Conservation (phyloP, 2,113 vertebrate genomes). For the Tachysurus vachellii region DNA sequence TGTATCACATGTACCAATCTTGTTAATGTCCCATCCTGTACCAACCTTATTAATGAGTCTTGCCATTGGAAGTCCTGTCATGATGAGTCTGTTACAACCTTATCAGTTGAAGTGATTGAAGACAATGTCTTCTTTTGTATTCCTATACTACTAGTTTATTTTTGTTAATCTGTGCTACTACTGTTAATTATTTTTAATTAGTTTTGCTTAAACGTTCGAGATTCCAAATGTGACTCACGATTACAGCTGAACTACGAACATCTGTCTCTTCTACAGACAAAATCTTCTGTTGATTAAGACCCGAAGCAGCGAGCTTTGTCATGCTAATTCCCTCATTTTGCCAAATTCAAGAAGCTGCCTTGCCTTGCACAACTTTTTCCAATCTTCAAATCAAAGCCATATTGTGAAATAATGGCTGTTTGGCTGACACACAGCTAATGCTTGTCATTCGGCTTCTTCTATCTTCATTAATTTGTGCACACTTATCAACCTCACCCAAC, state of each 20-base stretch:
- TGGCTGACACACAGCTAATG: constrained; percentile 74
- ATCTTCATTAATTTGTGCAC: constrained; percentile 75
- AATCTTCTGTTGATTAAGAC: constrained; percentile 53
- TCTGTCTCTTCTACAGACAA: constrained; percentile 44
- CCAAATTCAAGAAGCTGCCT: constrained; percentile 38
- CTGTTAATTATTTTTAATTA: neutral
- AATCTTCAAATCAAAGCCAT: constrained; percentile 79
- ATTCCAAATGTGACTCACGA: neutral
- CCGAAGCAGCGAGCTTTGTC: constrained; percentile 22
- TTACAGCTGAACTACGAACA: constrained; percentile 9
- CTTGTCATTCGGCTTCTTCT: constrained; percentile 64
- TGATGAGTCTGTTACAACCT: neutral
- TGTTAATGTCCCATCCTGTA: no score
- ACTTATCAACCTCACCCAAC: constrained; percentile 41
- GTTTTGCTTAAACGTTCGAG: neutral
- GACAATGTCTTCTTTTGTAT: no score
- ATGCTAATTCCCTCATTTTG: constrained; percentile 52
- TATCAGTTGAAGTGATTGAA: neutral
- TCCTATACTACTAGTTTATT: no score
- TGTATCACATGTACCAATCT: neutral
- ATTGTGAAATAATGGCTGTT: constrained; percentile 80
- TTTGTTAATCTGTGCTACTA: neutral
- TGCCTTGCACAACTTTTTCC: constrained; percentile 67
- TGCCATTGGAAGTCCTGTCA: neutral
- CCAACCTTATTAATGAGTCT: neutral